Base-by-base conservation (phyloP, 2,888 invertebrate genomes). In the Folsomia candida region DNA sequence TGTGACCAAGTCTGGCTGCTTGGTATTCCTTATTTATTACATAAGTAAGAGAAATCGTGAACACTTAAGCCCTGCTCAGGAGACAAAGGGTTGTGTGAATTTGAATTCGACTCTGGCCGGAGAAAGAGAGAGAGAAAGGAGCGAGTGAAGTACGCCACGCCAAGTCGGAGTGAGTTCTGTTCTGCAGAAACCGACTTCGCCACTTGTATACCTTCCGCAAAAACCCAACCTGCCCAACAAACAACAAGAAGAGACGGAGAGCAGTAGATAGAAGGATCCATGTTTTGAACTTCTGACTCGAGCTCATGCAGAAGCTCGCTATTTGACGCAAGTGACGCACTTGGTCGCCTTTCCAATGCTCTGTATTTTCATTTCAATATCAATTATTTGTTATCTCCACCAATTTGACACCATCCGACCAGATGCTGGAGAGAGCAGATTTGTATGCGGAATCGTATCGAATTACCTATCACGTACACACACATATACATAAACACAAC, bases 271-370 rank as follows among this genome's bases (percentile, higher is more conserved):
- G 14, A 37, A 37, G 37, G 37, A 37, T 9, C 37, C 54, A 20
- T 54, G 54, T 51, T 64, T 64, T 64, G 63, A 51, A 64, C 63
- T 18, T 51, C 54, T 22, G 22, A 18, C 18, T 22, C 4, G 54
- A 54, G 6, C 20, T 22, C 18, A 20, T n/a, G n/a, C n/a, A n/a
- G n/a, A n/a, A n/a, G 6, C 54, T 54, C 54, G 20, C 11, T 24
- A n/a, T 14, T 29, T 51, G 51, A 64, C 51, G 51, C 63, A 64
- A 64, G 62, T 62, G 62, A 62, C 62, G 62, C 62, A 62, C 29
- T 62, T 29, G 14, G 62, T 28, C 22, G 62, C 28, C n/a, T n/a
- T n/a, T 57, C 57, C n/a, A 62, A 28, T 28, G 22, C 63, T 64
- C 26, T 25, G 51, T 28, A 28, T 11, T 51, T 37, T 37, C 63